Conservation (phyloP, 2,888 invertebrate genomes). For the Meganola albula region DNA sequence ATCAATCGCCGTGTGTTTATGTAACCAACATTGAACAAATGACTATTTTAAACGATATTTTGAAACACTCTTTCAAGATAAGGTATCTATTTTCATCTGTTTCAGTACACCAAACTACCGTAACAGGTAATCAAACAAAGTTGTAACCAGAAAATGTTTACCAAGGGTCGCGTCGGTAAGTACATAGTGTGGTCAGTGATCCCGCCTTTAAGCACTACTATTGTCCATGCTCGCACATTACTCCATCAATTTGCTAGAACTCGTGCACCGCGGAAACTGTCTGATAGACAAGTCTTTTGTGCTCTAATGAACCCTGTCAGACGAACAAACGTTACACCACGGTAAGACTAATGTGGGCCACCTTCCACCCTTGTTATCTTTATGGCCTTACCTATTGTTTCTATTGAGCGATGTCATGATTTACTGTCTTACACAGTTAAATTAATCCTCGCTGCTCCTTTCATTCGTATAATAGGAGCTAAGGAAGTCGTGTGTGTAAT, state of each 20-base stretch:
- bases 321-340: constrained; percentile 53
- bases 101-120: too few species aligned
- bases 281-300: constrained; percentile 67
- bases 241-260: constrained; percentile 59
- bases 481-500: too few species aligned
- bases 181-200: constrained; percentile 33
- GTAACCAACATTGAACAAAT: too few species aligned
- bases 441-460: too few species aligned
- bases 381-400: constrained; percentile 53
- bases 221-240: constrained; percentile 53
- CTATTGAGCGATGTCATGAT: constrained; percentile 51
- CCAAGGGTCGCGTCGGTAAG: constrained; percentile 13
- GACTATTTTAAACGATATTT: too few species aligned
- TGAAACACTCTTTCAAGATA: too few species aligned
- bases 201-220: constrained; percentile 30
- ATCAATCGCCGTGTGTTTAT: too few species aligned
- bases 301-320: constrained; percentile 68
- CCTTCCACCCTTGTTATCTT: constrained; percentile 61
- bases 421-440: constrained; percentile 30
- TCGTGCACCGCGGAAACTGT: constrained; percentile 49
- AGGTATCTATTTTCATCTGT: too few species aligned
- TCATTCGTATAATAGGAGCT: too few species aligned
- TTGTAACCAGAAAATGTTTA: too few species aligned
- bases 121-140: too few species aligned
- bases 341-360: constrained; percentile 56